Evolutionary conservation across 1,140 invertebrate species (phyloP), one percentile per base, ranked within the genome.

Genomic region (Cylas formicarius): DNA sequence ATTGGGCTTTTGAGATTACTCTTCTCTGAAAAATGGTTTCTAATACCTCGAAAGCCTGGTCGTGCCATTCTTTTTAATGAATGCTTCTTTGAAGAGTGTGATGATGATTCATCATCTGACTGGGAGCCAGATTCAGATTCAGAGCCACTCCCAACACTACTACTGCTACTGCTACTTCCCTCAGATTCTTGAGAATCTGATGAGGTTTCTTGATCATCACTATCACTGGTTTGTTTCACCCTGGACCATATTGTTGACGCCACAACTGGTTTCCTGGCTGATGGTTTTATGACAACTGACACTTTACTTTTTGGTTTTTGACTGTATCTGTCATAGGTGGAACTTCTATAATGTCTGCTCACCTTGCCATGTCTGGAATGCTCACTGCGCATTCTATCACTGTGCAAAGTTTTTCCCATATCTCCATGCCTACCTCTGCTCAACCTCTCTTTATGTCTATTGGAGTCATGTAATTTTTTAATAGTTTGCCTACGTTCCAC

Each of bases 191-290:
- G 35, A n/a, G 22, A 37, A 7, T 49, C 43, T 41, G 24, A 44
- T 51, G 37, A 38, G 24, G 26, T 44, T 19, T 46, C 42, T 19
- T 37, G 40, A 9, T 38, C n/a, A 17, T 36, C 19, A 27, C 27
- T 24, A 1, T 19, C 22, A 14, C 24, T 36, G 9, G 44, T 28
- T 37, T 37, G 33, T 35, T 39, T 48, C 4, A 53, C 36, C 34
- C 57, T 54, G 7, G 62, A 63, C 60, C 60, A 62, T 14, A 67
- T 53, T 4, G 63, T 61, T 2, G 65, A 67, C 7, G 63, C 63
- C 3, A 67, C 63, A 3, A 54, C 47, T 2, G 63, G 65, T 52
- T 57, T 56, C 33, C 61, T 64, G n/a, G n/a, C n/a, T 19, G 55
- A 61, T 21, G 55, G 60, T 53, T 60, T 65, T 18, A 65, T 55